A percentile compares a stretch with the other conserved stretches of the same genome.
Evolutionary conservation across 2,888 invertebrate species (phyloP).

Genomic region (Lomographa bimaculata): DNA sequence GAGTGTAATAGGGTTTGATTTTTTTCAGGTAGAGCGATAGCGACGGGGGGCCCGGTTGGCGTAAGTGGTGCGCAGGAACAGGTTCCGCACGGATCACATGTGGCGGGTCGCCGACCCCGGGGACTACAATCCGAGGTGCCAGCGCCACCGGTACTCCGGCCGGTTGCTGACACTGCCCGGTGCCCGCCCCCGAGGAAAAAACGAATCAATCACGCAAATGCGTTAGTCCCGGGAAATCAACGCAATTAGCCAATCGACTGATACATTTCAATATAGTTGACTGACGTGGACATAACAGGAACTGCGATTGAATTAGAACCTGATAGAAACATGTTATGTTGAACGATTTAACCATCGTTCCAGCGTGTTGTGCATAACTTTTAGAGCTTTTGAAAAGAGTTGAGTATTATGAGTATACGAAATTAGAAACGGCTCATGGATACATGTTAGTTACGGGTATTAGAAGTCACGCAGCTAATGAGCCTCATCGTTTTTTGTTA

Average conservation of each 20-base stretch:
- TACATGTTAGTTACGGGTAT: slow-evolving; percentile 10
- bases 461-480: slow-evolving; percentile 18
- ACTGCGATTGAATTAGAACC: no score
- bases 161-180: slow-evolving; percentile 18
- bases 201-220: slow-evolving; percentile 24
- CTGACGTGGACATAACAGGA: no score
- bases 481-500: slow-evolving; percentile 13
- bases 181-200: slow-evolving; percentile 16
- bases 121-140: slow-evolving; percentile 62
- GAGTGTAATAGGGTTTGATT: slow-evolving; percentile 35
- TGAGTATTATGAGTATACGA: background rate
- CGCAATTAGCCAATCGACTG: slow-evolving; percentile 11
- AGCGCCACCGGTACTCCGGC: slow-evolving; percentile 32
- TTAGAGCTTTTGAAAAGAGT: background rate
- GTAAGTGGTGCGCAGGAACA: slow-evolving; percentile 72
- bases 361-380: background rate
- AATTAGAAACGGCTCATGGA: slow-evolving; percentile 18
- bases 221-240: slow-evolving; percentile 11
- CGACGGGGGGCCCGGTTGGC: slow-evolving; percentile 50
- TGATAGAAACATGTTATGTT: no score
- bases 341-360: no score
- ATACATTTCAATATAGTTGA: slow-evolving; percentile 9
- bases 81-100: slow-evolving; percentile 74
- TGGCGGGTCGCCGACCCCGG: slow-evolving; percentile 70
- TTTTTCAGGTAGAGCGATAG: slow-evolving; percentile 44